Evolutionary conservation across 1,140 invertebrate species (phyloP), one percentile per base, ranked within the genome.

Genomic region (Heliconius congener): DNA sequence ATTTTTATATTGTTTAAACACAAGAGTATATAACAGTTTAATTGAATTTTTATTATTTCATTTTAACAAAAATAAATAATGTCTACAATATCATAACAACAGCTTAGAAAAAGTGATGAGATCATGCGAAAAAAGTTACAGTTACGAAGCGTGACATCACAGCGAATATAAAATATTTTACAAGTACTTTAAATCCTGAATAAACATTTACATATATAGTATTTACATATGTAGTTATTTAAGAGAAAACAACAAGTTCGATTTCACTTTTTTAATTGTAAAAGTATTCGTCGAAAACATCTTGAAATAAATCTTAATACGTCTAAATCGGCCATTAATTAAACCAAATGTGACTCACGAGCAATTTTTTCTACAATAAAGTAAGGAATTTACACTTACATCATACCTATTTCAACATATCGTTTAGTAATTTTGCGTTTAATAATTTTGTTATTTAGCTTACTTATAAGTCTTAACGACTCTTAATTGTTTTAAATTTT

Each of bases 311-410:
- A 27, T 30, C 30, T 30, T 66, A 30, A 66, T 30, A 66, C 30
- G 9, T 27, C 60, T 66, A 30, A 66, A 30, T 66, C 23, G 4
- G 9, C 60, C 60, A 66, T 30, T 66, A 66, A 66, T 30, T 66
- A 66, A 57, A 8, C 19, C 19, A 57, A 57, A 57, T 60, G 27
- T 60, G 57, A 60, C 57, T 60, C 57, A 27, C 11, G 9, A 16
- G 19, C 57, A 60, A 13, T 13, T 60, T 60, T 60, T 60, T 60
- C 57, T 60, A 60, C 27, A 27, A 27, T 27, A 60, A 60, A 60
- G 57, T 66, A 27, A 66, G 27, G 60, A 30, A 30, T 66, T 66
- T 66, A 16, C 60, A 66, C 11, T 66, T 66, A 66, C 60, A 66
- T 66, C 60, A 66, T 30, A 66, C 30, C 27, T 66, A 30, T 66